These are phyloP conservation scores for Hirtodrosophila cameraria DNA, from an alignment of 2,888 invertebrate species.

Conservation along the genomic window DNA sequence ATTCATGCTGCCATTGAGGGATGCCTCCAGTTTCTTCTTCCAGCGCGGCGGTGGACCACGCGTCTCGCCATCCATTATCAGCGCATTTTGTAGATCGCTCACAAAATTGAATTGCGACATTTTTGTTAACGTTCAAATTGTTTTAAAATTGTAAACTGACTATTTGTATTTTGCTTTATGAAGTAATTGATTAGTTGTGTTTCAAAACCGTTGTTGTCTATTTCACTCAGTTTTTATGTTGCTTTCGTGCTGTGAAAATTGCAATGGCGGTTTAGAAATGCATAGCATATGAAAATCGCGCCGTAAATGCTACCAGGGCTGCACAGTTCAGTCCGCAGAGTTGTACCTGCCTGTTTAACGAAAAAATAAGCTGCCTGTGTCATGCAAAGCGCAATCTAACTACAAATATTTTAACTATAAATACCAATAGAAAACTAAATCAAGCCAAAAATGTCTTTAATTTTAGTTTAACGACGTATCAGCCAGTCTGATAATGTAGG, in stretches of 20 bases:
- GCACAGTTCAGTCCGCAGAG: background rate
- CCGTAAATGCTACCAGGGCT: conserved; percentile 47
- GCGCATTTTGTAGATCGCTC: conserved; percentile 91
- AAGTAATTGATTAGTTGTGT: conserved; percentile 3
- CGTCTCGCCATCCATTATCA: conserved; percentile 91
- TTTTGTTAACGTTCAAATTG: conserved; percentile 11
- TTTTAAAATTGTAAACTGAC: background rate
- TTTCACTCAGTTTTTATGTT: background rate
- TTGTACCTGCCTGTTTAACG: background rate
- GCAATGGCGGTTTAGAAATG: conserved; percentile 64
- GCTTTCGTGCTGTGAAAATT: conserved; percentile 7
- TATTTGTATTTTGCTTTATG: conserved; percentile 14
- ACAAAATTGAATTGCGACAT: conserved; percentile 93
- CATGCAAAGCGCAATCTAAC: background rate
- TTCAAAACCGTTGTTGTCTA: conserved; percentile 21
- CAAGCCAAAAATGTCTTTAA: too few species aligned
- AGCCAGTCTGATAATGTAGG: too few species aligned
- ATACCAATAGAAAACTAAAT: too few species aligned
- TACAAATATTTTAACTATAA: too few species aligned
- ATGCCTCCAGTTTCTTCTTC: conserved; percentile 89
- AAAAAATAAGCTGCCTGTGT: background rate
- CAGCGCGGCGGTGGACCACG: conserved; percentile 92
- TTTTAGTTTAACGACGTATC: too few species aligned
- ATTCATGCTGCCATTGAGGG: conserved; percentile 86
- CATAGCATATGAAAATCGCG: conserved; percentile 37